Conservation (phyloP, 2,888 invertebrate species). For the Coelinius sp. region DNA sequence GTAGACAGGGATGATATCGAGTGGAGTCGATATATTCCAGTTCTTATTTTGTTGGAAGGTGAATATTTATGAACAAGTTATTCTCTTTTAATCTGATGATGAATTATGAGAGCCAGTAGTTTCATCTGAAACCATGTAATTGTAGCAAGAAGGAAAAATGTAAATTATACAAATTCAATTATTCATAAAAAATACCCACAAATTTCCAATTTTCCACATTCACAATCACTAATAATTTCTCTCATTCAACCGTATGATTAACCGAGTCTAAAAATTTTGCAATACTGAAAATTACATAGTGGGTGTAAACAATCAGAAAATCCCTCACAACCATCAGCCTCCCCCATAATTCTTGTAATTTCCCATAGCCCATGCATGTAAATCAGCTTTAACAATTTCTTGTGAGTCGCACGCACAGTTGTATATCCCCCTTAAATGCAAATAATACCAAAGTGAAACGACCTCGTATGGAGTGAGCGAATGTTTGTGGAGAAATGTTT, state of each 20-base stretch:
- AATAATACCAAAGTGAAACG: slow-evolving; percentile 24
- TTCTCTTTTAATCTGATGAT: too few species aligned
- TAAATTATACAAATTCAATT: not conserved
- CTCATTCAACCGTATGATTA: slow-evolving; percentile 1
- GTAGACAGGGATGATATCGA: not conserved
- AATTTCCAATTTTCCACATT: slow-evolving; percentile 15
- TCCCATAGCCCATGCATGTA: slow-evolving; percentile 36
- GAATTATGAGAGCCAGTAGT: too few species aligned
- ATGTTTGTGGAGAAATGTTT: not conserved
- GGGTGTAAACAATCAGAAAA: slow-evolving; percentile 16
- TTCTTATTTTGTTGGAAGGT: not conserved
- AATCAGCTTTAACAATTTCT: slow-evolving; percentile 32
- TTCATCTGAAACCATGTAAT: too few species aligned
- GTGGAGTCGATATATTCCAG: not conserved
- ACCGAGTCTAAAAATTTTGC: not conserved
- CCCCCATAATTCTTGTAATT: slow-evolving; percentile 46
- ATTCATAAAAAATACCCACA: slow-evolving; percentile 40
- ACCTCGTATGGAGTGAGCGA: slow-evolving; percentile 16
- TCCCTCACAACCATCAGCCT: slow-evolving; percentile 33
- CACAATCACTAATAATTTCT: not conserved
- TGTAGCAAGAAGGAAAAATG: too few species aligned
- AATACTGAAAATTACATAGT: slow-evolving; percentile 32
- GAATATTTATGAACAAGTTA: not conserved
- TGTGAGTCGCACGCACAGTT: slow-evolving; percentile 12
- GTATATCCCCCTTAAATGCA: slow-evolving; percentile 22